phyloP scores from a whole-genome alignment of 2,888 invertebrate genomes.

The Drosophila mimetica region DNA sequence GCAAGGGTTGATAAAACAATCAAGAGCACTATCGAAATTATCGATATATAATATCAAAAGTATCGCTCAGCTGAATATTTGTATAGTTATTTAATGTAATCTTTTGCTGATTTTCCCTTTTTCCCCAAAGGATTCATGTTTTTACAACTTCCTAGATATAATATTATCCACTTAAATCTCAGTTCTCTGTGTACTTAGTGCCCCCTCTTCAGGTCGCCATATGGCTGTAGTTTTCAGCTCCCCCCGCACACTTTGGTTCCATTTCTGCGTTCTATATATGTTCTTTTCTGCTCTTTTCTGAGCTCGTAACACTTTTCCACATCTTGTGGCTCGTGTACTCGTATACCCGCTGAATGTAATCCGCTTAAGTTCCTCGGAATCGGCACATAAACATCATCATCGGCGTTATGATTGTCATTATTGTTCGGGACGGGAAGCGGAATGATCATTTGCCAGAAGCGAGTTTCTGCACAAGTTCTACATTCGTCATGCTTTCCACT shows the following conservation, averaged over 20 bases:
- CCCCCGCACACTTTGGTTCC: constrained; percentile 19
- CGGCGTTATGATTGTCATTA: constrained; percentile 43
- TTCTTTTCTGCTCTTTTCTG: constrained; percentile 30
- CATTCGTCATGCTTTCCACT: constrained; percentile 74
- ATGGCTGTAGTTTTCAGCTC: constrained; percentile 44
- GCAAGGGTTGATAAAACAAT: too few species aligned
- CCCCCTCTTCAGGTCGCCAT: constrained; percentile 36
- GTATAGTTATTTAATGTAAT: too few species aligned
- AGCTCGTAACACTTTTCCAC: constrained; percentile 73
- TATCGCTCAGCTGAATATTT: too few species aligned
- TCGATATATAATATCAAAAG: too few species aligned
- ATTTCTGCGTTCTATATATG: constrained; percentile 24
- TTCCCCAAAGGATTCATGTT: too few species aligned
- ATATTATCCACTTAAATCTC: neutral
- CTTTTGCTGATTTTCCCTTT: too few species aligned
- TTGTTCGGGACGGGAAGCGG: constrained; percentile 16
- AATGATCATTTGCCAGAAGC: constrained; percentile 21
- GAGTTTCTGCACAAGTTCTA: constrained; percentile 37
- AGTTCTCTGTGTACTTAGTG: constrained; percentile 5
- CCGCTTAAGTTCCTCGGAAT: constrained; percentile 76
- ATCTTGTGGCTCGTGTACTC: constrained; percentile 29
- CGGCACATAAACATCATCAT: constrained; percentile 71
- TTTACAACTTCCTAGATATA: too few species aligned
- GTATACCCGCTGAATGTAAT: constrained; percentile 41
- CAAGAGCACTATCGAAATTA: too few species aligned